Evolutionary conservation across 2,797 vertebrate genomes (phyloP), one percentile per base, ranked within the genome.

Genomic region (Microctenopoma steveboyesi): DNA sequence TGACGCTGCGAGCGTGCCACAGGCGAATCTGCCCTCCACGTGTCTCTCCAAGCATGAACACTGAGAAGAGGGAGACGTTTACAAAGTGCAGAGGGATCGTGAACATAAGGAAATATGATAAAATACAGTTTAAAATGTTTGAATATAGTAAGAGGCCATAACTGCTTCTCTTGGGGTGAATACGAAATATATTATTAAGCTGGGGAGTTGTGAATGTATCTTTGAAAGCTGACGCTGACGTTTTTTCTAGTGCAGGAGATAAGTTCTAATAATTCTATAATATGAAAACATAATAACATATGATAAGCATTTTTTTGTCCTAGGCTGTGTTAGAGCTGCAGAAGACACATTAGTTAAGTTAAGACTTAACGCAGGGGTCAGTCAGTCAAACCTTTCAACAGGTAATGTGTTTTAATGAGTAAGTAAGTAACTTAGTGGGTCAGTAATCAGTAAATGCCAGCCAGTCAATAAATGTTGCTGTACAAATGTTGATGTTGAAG

Each of bases 1-100:
- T 46, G 73, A 68, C 62, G 83, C 85, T 84, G 66, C 76, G 69
- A 83, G 85, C 76, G 67, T 74, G 91, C 92, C 84, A 87, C 79
- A 72, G 86, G 92, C 90, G 73, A 76, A 86, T 85, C 57, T 85
- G 78, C 79, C 83, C 75, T 84, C 69, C 52, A 43, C 81, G 59
- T 83, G 76, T 77, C 71, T 84, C 67, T 76, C 75, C 55, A 66
- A 79, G 85, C 78, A 81, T 76, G 69, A 82, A 81, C 27, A 57
- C 59, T 64, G 60, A 63, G 55, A 78, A 79, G 39, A 55, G 78
- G 72, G 50, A 85, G 59, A 78, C 79, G 67, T 77, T 76, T 69
- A 72, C 66, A 22, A 60, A 79, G 63, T 43, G 49, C 67, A 76
- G 15, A 71, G 68, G 68, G 74, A 75, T 54, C 15, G 1, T 48